Base-by-base conservation (phyloP, 2,113 vertebrate species). In the Ophiodon elongatus region DNA sequence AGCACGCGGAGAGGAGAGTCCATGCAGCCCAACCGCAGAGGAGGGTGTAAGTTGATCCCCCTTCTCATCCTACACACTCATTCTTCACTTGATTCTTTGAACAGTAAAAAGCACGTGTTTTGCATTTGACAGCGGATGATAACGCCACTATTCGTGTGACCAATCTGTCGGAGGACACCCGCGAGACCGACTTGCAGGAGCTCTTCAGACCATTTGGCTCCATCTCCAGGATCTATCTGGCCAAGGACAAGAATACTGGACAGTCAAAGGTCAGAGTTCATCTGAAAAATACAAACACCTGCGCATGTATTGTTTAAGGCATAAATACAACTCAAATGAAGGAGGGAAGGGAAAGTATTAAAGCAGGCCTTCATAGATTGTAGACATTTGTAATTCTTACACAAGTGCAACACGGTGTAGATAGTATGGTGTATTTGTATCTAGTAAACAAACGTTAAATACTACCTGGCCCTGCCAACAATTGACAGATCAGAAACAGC, bases 91-190 rank as follows among this genome's bases (percentile, higher is more conserved):
- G 0, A 47, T 14, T 41, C 1, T 25, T 15, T 73, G 0, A 47
- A 4, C 21, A 45, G 4, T 35, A 47, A 4, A 0, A 2, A 2
- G 0, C 47, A 0, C 6, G 56, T 66, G 15, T 74, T n/a, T 66
- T 82, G 13, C 0, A 0, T 25, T 23, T 5, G 0, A 23, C 89
- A 99, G 98, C 98, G 0, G 98, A 99, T 0, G 98, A 99, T 93
- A 99, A 99, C 0, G 98, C 98, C 84, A 99, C 98, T 17, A 99
- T 99, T 93, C 97, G 98, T 0, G 98, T 99, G 81, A 99, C 98
- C 88, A 99, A 99, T 93, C 94, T 99, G 76, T 99, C 98, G 0
- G 98, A 99, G 95, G 98, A 99, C 94, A 99, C 98, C 0, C 96
- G 98, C 0, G 98, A 99, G 94, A 99, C 98, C 0, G 98, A 99